Percentiles rank a stretch among this genome's conserved stretches.
Conservation (phyloP, 2,113 vertebrate species). For the Mandrillus leucophaeus region DNA sequence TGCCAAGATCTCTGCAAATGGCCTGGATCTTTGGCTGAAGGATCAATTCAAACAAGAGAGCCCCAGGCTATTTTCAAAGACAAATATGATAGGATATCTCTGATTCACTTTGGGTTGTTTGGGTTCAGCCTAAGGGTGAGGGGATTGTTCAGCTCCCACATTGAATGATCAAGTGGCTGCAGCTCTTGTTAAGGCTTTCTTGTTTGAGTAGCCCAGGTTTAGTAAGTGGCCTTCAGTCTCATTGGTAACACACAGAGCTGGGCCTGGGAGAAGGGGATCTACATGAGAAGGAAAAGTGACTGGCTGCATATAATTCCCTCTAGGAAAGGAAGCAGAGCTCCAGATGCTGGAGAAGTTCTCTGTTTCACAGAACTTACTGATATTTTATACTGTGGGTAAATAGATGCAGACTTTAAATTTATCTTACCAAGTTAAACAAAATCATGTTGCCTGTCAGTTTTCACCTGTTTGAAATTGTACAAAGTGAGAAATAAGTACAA, state of each 20-base stretch:
- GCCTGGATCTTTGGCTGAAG: conserved; percentile 55
- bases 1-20: conserved; percentile 68
- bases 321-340: background rate
- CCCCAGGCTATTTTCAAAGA: conserved; percentile 42
- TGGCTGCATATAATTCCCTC: background rate
- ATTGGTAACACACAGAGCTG: background rate
- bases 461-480: background rate
- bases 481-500: background rate
- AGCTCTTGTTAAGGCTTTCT: background rate
- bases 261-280: background rate
- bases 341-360: background rate
- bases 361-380: background rate
- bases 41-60: conserved; percentile 33
- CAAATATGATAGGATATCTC: background rate
- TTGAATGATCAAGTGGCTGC: background rate
- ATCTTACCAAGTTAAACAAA: background rate
- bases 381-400: background rate
- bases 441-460: background rate
- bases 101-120: background rate
- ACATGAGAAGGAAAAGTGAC: background rate
- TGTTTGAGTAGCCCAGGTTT: background rate
- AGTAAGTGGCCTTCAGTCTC: background rate
- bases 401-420: background rate
- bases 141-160: background rate
- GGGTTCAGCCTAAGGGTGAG: conserved; percentile 11